Base-by-base conservation (phyloP, 2,113 vertebrate species). In the Chionodraco myersi region DNA sequence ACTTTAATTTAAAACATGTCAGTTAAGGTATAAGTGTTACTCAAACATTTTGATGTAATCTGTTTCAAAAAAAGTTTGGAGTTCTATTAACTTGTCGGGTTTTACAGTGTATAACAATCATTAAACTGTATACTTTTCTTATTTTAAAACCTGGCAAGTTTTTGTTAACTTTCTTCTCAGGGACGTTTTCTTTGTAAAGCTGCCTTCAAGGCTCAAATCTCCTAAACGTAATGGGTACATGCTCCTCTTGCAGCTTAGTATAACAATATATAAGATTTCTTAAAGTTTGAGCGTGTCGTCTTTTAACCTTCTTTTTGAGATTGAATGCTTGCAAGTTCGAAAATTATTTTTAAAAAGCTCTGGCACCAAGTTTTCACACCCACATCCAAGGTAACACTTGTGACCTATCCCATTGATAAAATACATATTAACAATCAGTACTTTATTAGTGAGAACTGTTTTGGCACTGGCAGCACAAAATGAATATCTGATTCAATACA, bases 161-260 rank as follows among this genome's bases (percentile, higher is more conserved):
- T 47, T 62, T 64, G 58, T 63, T 49, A 7, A 75, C n/a, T 59
- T 82, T 61, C 47, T 75, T 80, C 41, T 82, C 49, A 26, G 79
- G 62, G 65, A 72, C 44, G 57, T 77, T 62, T 59, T 82, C 62
- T 73, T 80, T 41, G 49, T 34, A 23, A 8, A 49, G 26, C 8
- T 48, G 71, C 78, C 82, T 78, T 80, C 51, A 72, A 84, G 72
- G 68, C 80, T 82, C 21, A 72, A 71, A 65, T 85, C 49, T 75
- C 48, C 12, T 3, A 63, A 80, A 75, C 51, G 44, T 73, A 82
- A 88, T 84, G 63, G 53, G 49, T 67, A 78, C 77, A 84, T 44
- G 26, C 65, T 72, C 61, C 70, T 77, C 48, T 78, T 61, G 26
- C 47, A 70, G 16, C 58, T 65, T 45, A 0, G 0, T 41, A 58